Percentiles rank a stretch among this genome's conserved stretches.
Evolutionary conservation across 2,113 vertebrate genomes (phyloP).

Genomic region (Megalops atlanticus): DNA sequence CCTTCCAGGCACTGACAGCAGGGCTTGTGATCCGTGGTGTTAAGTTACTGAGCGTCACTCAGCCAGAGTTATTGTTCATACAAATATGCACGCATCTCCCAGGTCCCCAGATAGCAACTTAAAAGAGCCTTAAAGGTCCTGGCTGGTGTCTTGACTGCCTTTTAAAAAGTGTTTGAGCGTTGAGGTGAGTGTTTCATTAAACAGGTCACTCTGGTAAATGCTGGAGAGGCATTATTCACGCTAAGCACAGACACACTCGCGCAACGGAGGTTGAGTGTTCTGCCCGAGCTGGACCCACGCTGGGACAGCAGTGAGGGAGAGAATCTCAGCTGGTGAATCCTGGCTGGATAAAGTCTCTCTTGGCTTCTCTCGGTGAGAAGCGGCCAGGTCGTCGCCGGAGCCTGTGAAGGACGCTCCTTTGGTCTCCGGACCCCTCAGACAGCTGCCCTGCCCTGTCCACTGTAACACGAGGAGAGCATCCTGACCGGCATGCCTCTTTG

Average conservation of each 20-base stretch:
- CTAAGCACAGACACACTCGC: background rate
- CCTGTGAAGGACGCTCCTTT: background rate
- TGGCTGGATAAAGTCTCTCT: background rate
- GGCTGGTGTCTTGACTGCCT: background rate
- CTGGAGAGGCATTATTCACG: background rate
- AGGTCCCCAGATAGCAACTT: background rate
- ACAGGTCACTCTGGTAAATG: background rate
- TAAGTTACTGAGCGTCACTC: background rate
- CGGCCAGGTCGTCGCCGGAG: background rate
- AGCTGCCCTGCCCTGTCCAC: background rate
- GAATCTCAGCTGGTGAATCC: background rate
- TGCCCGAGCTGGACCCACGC: background rate
- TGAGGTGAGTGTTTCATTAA: background rate
- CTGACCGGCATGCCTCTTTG: background rate
- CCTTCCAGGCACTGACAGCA: background rate
- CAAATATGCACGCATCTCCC: background rate
- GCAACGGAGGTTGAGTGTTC: background rate
- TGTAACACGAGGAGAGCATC: background rate
- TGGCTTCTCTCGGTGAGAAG: background rate
- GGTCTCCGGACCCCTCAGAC: too few relatives aligned
- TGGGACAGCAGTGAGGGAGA: background rate
- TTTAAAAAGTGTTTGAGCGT: background rate
- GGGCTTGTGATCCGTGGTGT: background rate
- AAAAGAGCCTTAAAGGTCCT: background rate
- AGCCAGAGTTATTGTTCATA: background rate